Evolutionary conservation across 2,888 invertebrate species (phyloP).

Genomic region (Fissipunctia ypsillon): DNA sequence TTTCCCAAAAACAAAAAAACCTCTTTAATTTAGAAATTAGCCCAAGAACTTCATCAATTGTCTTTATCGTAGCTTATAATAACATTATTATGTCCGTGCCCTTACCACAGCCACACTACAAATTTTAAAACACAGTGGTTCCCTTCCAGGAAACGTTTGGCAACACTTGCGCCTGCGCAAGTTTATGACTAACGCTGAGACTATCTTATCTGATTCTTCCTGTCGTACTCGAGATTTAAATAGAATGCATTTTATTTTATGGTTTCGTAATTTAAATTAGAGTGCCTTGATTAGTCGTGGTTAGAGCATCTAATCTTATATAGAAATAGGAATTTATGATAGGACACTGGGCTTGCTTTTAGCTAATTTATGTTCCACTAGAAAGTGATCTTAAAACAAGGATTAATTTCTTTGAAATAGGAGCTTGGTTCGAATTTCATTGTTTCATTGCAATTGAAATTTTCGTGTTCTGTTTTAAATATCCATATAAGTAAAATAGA

Average conservation of each 20-base stretch:
- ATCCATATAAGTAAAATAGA: neutral
- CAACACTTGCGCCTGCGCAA: slow-evolving; percentile 44
- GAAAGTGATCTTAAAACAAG: no score
- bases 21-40: no score
- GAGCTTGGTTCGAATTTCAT: neutral
- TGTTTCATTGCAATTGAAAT: neutral
- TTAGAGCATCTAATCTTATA: neutral
- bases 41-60: neutral
- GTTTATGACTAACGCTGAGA: slow-evolving; percentile 41
- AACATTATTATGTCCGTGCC: slow-evolving; percentile 14
- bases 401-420: neutral
- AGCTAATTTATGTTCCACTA: neutral
- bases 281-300: neutral
- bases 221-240: slow-evolving; percentile 33
- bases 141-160: slow-evolving; percentile 58
- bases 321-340: neutral
- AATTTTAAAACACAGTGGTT: slow-evolving; percentile 42
- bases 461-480: neutral
- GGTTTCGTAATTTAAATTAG: neutral
- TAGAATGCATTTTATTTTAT: slow-evolving; percentile 25
- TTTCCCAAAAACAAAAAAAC: no score
- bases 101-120: slow-evolving; percentile 34
- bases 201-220: slow-evolving; percentile 42
- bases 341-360: neutral
- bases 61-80: neutral